phyloP scores from a whole-genome alignment of 1,140 invertebrate genomes.

The Aphaenogaster floridana region DNA sequence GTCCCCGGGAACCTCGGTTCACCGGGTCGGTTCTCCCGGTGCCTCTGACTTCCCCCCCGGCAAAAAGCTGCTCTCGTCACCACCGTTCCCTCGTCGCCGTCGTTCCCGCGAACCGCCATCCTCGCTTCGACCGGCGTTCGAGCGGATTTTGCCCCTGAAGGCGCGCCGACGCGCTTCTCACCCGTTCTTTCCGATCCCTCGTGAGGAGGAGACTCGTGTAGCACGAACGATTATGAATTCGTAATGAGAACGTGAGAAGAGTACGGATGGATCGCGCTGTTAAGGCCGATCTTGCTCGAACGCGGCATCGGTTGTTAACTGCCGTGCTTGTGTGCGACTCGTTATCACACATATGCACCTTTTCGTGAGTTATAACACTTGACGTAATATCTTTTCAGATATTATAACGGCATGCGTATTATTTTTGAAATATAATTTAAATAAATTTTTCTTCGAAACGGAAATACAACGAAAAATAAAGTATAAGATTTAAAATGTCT shows the following conservation, averaged over 20 bases:
- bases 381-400: background rate
- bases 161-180: conserved; percentile 27
- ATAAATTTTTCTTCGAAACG: background rate
- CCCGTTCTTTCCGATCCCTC: conserved; percentile 22
- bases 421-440: conserved; percentile 15
- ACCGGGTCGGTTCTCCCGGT: conserved; percentile 72
- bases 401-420: background rate
- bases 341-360: conserved; percentile 3
- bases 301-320: conserved; percentile 51
- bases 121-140: background rate
- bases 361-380: background rate
- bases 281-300: conserved; percentile 7
- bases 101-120: conserved; percentile 61
- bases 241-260: conserved; percentile 50
- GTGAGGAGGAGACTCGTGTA: conserved; percentile 36
- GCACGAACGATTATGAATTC: conserved; percentile 70
- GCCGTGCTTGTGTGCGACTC: background rate
- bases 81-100: conserved; percentile 52
- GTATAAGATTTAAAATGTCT: background rate
- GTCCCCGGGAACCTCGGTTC: conserved; percentile 74
- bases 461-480: too few species aligned
- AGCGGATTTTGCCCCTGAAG: conserved; percentile 35
- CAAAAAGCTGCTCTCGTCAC: conserved; percentile 68
- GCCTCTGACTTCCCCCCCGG: conserved; percentile 48
- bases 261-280: conserved; percentile 35